Evolutionary conservation across 2,888 invertebrate genomes (phyloP).

Genomic region (Macrosiphum euphorbiae): DNA sequence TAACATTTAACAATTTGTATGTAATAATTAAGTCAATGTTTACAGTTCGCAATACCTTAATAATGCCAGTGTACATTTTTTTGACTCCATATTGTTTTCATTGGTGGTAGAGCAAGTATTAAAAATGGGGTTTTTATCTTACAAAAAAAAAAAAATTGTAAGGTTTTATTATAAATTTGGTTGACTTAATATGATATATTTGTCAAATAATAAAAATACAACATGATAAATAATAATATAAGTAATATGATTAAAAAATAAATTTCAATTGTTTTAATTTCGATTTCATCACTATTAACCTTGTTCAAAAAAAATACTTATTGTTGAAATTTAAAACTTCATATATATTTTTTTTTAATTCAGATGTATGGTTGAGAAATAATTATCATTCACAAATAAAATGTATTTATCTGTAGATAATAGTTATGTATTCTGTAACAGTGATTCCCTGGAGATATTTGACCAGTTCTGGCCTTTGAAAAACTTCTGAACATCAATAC

Average conservation of each 20-base stretch:
- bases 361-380: not conserved
- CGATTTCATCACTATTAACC: not conserved
- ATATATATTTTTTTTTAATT: not conserved
- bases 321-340: not conserved
- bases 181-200: not conserved
- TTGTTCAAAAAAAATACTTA: not conserved
- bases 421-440: not conserved
- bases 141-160: not conserved
- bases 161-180: not conserved
- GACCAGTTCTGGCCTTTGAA: not conserved
- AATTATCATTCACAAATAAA: not conserved
- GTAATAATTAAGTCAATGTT: not conserved
- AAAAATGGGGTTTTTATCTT: not conserved
- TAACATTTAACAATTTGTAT: not conserved
- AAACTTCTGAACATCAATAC: not conserved
- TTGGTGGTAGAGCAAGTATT: not conserved
- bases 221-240: not conserved
- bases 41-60: not conserved
- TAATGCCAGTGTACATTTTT: not conserved
- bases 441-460: not conserved
- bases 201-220: not conserved
- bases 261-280: too few relatives aligned
- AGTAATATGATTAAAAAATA: too few relatives aligned
- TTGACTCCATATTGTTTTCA: not conserved
- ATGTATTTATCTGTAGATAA: not conserved